A percentile compares a stretch with the other conserved stretches of the same genome.
Evolutionary conservation across 2,797 vertebrate species (phyloP).

Genomic region (Tympanoctomys barrerae): DNA sequence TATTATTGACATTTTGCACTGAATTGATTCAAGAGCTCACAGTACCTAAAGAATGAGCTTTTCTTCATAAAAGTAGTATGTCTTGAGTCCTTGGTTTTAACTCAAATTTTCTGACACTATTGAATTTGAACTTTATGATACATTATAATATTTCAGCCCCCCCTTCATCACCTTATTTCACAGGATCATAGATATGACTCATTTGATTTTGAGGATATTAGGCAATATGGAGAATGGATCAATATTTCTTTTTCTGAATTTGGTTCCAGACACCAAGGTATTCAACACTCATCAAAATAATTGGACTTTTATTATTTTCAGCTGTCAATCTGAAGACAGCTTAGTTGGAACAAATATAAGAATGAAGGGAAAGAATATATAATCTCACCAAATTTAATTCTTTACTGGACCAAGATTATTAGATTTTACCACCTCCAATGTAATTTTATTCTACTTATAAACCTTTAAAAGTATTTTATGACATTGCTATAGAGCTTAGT

Average conservation of each 20-base stretch:
- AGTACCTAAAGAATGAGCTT: conserved; percentile 26
- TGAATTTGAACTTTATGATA: conserved; percentile 56
- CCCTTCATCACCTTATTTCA: conserved; percentile 45
- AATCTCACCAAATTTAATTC: conserved; percentile 77
- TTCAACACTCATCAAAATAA: conserved; percentile 77
- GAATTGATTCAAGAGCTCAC: conserved; percentile 26
- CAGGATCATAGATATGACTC: conserved; percentile 12
- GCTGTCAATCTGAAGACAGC: conserved; percentile 75
- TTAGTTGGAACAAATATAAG: conserved; percentile 66
- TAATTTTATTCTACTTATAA: conserved; percentile 67
- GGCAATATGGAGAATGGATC: conserved; percentile 31
- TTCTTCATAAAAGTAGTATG: conserved; percentile 61
- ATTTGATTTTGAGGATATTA: conserved; percentile 62
- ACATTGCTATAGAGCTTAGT: conserved; percentile 66
- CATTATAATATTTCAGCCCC: conserved; percentile 32
- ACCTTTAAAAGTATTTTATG: conserved; percentile 70
- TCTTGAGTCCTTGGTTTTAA: conserved; percentile 44
- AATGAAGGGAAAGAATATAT: conserved; percentile 53
- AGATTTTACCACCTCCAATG: conserved; percentile 68
- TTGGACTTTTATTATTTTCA: conserved; percentile 81
- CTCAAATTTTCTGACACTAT: conserved; percentile 43
- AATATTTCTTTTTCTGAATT: conserved; percentile 66
- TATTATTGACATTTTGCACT: conserved; percentile 45
- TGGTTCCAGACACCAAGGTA: conserved; percentile 52
- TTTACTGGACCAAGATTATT: conserved; percentile 70